Evolutionary conservation across 2,113 vertebrate species (phyloP).

Genomic region (Patagioenas fasciata): DNA sequence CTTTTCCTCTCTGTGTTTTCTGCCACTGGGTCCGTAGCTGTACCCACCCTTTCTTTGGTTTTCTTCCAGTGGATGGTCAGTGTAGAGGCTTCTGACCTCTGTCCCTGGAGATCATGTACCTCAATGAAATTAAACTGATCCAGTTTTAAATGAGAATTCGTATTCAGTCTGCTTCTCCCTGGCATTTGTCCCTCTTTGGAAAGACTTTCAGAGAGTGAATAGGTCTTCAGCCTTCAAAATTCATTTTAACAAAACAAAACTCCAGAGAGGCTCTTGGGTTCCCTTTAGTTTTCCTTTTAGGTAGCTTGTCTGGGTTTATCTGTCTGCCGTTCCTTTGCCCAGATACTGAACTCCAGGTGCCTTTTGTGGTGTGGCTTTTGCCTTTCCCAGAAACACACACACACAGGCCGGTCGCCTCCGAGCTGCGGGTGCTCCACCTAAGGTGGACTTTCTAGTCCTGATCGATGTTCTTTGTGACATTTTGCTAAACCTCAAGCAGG

Average conservation of each 20-base stretch:
- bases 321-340: neutral
- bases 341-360: neutral
- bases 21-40: neutral
- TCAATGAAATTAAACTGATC: neutral
- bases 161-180: neutral
- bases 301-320: neutral
- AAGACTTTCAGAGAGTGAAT: neutral
- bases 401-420: neutral
- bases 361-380: neutral
- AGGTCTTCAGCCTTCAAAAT: neutral
- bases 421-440: neutral
- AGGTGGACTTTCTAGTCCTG: neutral
- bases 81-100: neutral
- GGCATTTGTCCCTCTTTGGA: neutral
- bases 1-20: neutral
- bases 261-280: neutral
- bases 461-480: neutral
- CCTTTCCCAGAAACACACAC: accelerated
- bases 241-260: neutral
- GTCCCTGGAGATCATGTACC: neutral
- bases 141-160: neutral
- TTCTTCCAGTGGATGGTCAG: neutral
- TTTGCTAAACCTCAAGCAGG: neutral
- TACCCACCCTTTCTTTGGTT: neutral
- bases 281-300: neutral